A percentile compares a stretch with the other conserved stretches of the same genome.
Evolutionary conservation across 2,888 invertebrate species (phyloP).

Genomic region (Micropterix aruncella): DNA sequence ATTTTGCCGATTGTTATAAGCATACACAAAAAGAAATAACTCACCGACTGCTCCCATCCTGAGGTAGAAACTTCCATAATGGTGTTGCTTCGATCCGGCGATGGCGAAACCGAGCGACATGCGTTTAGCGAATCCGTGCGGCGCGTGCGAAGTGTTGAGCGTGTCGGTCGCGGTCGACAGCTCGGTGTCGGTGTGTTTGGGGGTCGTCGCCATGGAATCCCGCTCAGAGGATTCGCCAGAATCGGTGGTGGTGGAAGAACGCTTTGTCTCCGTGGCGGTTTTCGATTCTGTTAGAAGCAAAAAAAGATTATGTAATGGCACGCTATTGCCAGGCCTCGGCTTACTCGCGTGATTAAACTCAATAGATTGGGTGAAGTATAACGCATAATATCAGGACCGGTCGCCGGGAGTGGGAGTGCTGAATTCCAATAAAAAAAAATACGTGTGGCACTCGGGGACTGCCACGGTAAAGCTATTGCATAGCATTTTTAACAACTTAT

Average conservation of each 20-base stretch:
- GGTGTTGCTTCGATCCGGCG: slow-evolving; percentile 43
- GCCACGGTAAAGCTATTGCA: too few relatives aligned
- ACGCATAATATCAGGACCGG: too few relatives aligned
- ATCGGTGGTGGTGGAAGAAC: slow-evolving; percentile 40
- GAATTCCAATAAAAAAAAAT: too few relatives aligned
- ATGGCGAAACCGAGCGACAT: slow-evolving; percentile 37
- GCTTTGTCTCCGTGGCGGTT: slow-evolving; percentile 31
- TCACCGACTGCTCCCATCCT: slow-evolving; percentile 86
- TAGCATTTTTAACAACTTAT: too few relatives aligned
- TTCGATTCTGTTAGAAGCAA: slow-evolving; percentile 6
- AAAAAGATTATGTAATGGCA: too few relatives aligned
- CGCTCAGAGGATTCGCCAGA: slow-evolving; percentile 24
- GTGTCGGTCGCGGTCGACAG: slow-evolving; percentile 15
- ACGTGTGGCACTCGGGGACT: too few relatives aligned
- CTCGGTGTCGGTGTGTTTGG: slow-evolving; percentile 16
- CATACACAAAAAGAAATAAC: too few relatives aligned
- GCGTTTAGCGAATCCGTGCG: slow-evolving; percentile 27
- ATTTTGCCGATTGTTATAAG: too few relatives aligned
- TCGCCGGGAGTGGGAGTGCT: too few relatives aligned
- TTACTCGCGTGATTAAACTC: too few relatives aligned
- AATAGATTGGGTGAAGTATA: too few relatives aligned
- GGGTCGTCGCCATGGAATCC: slow-evolving; percentile 24
- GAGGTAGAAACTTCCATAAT: slow-evolving; percentile 86
- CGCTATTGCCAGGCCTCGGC: too few relatives aligned
- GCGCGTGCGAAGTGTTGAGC: slow-evolving; percentile 24